These are phyloP conservation scores for Atrina japonica DNA, from an alignment of 2,888 invertebrate genomes.

Conservation along the genomic window DNA sequence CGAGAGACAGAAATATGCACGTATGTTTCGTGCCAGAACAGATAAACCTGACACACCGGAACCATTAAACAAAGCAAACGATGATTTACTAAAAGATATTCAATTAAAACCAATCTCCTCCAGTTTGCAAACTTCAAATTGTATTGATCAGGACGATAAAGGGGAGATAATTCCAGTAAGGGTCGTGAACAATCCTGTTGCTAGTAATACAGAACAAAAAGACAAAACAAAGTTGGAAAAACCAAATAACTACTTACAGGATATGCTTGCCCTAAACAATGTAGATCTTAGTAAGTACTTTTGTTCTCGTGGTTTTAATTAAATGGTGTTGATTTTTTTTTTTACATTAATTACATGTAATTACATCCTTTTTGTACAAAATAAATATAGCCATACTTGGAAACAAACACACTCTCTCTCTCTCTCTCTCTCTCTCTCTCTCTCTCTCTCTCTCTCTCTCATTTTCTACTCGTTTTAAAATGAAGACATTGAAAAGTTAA, in stretches of 20 bases:
- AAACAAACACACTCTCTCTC: no score
- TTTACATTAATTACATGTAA: no score
- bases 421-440: no score
- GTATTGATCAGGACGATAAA: slow-evolving; percentile 55
- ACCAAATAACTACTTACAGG: slow-evolving; percentile 25
- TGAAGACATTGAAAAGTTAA: no score
- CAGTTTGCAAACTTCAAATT: slow-evolving; percentile 37
- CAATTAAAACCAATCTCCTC: slow-evolving; percentile 37
- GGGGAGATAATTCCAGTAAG: slow-evolving; percentile 75
- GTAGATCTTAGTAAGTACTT: slow-evolving; percentile 37
- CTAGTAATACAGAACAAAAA: slow-evolving; percentile 21
- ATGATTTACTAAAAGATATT: slow-evolving; percentile 55
- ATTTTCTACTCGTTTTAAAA: no score
- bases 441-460: no score
- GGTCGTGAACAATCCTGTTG: slow-evolving; percentile 55
- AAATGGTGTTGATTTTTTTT: no score
- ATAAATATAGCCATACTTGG: no score
- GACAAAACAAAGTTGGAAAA: slow-evolving; percentile 14
- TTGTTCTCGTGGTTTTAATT: slow-evolving; percentile 4
- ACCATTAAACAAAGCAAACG: slow-evolving; percentile 63
- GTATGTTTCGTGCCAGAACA: slow-evolving; percentile 67
- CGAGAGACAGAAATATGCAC: slow-evolving; percentile 71
- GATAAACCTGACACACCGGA: slow-evolving; percentile 58
- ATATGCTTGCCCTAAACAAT: slow-evolving; percentile 37
- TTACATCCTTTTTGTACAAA: no score